A percentile compares a stretch with the other conserved stretches of the same genome.
phyloP scores from a whole-genome alignment of 2,797 vertebrate species.

The Sebastes trivittatus region DNA sequence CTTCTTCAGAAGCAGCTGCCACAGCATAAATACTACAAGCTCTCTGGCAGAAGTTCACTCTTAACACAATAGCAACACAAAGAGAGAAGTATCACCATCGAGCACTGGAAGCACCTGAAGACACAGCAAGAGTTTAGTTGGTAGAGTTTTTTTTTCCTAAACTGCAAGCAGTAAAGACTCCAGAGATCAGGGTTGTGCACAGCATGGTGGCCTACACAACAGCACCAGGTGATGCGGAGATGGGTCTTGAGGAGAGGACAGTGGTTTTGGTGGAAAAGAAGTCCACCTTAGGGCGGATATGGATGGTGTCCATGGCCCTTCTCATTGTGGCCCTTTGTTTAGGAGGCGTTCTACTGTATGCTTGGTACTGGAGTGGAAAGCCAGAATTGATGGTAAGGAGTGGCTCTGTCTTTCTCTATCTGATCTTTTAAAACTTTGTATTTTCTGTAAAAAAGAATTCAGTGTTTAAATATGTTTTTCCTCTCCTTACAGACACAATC shows the following conservation, averaged over 20 bases:
- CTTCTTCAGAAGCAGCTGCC: conserved; percentile 45
- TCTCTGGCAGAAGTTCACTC: conserved; percentile 60
- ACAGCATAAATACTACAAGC: conserved; percentile 72
- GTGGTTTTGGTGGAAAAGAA: conserved; percentile 66
- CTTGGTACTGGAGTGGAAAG: conserved; percentile 45
- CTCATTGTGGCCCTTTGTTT: conserved; percentile 46
- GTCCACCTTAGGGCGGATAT: conserved; percentile 43
- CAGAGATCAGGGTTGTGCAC: not conserved
- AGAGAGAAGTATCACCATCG: conserved; percentile 19
- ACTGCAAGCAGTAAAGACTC: not conserved
- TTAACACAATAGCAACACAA: conserved; percentile 42
- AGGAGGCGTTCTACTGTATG: conserved; percentile 49
- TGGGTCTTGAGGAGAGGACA: conserved; percentile 38
- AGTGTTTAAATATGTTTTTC: not conserved
- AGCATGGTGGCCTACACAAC: conserved; percentile 62
- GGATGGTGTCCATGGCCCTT: conserved; percentile 53
- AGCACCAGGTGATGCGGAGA: conserved; percentile 62
- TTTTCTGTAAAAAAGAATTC: not conserved
- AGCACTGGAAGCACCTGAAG: not conserved
- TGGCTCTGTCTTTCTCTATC: not conserved
- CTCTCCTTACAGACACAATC: conserved; percentile 21
- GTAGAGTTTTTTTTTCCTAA: not conserved
- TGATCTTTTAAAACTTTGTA: not conserved
- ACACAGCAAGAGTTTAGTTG: not conserved
- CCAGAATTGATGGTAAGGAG: conserved; percentile 41